A percentile compares a stretch with the other conserved stretches of the same genome.
Conservation (phyloP, 2,888 invertebrate species). For the Sarcophaga variegata region DNA sequence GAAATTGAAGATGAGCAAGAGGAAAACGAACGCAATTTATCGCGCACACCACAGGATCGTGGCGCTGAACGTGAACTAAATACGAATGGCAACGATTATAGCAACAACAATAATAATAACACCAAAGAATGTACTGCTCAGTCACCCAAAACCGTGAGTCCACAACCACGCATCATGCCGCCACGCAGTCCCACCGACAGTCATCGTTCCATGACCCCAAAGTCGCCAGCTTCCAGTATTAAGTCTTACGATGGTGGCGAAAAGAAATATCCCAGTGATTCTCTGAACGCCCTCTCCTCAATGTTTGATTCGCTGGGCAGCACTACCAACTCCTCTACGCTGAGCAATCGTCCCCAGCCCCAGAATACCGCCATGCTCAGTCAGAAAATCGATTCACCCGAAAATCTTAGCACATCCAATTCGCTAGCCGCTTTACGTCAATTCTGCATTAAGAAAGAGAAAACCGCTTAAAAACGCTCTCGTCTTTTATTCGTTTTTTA, state of each 20-base stretch:
- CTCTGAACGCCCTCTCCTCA: conserved; percentile 92
- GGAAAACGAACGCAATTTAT: conserved; percentile 68
- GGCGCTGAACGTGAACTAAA: conserved; percentile 67
- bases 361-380: conserved; percentile 63
- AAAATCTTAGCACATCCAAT: conserved; percentile 85
- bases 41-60: conserved; percentile 73
- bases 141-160: conserved; percentile 77
- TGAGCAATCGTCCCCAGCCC: conserved; percentile 81
- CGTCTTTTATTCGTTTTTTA: conserved; percentile 74
- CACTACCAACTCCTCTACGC: conserved; percentile 69
- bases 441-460: conserved; percentile 96
- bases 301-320: conserved; percentile 92
- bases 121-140: conserved; percentile 74
- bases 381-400: conserved; percentile 73
- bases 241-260: conserved; percentile 81
- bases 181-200: conserved; percentile 88
- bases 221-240: conserved; percentile 85
- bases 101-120: conserved; percentile 78
- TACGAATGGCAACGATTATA: conserved; percentile 71
- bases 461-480: conserved; percentile 79
- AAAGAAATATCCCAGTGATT: conserved; percentile 84
- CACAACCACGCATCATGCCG: conserved; percentile 74
- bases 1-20: conserved; percentile 82
- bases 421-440: conserved; percentile 97
- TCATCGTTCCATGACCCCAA: conserved; percentile 90